These are phyloP conservation scores for Agapostemon virescens DNA, from an alignment of 2,888 invertebrate genomes.

Conservation along the genomic window DNA sequence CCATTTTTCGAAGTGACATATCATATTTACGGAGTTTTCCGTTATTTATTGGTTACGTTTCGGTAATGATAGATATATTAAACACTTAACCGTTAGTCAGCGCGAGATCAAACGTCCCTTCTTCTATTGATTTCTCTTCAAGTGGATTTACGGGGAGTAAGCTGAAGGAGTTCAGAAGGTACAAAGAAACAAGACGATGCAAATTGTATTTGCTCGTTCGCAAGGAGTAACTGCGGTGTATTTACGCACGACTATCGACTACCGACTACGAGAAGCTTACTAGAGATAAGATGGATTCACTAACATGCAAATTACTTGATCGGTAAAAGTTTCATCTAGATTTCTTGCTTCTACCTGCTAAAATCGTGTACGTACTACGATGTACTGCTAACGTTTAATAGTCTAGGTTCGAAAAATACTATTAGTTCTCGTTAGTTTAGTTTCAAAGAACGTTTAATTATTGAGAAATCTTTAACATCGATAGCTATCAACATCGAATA, in stretches of 20 bases:
- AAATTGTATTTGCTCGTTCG: conserved; percentile 26
- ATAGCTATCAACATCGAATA: conserved; percentile 28
- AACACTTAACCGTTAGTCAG: conserved; percentile 62
- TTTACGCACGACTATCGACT: conserved; percentile 4
- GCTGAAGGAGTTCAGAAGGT: conserved; percentile 18
- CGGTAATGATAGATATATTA: conserved; percentile 59
- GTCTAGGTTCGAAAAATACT: conserved; percentile 75
- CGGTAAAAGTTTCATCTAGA: conserved; percentile 51
- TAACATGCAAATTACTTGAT: conserved; percentile 70
- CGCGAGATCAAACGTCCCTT: conserved; percentile 51
- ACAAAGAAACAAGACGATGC: not conserved
- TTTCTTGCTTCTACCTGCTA: conserved; percentile 48
- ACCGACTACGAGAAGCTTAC: conserved; percentile 61
- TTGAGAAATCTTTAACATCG: conserved; percentile 26
- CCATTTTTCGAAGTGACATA: conserved; percentile 40
- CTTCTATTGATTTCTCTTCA: conserved; percentile 20
- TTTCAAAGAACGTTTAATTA: conserved; percentile 50
- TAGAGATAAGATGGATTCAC: conserved; percentile 66
- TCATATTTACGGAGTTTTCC: conserved; percentile 51
- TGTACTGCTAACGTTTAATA: conserved; percentile 68
- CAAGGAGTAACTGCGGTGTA: conserved; percentile 30
- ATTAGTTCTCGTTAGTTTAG: conserved; percentile 70
- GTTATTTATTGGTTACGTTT: conserved; percentile 44
- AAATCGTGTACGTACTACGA: conserved; percentile 53
- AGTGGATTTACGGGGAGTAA: conserved; percentile 30